Evolutionary conservation across 2,888 invertebrate genomes (phyloP), one percentile per base, ranked within the genome.

Genomic region (Microplitis manilae): DNA sequence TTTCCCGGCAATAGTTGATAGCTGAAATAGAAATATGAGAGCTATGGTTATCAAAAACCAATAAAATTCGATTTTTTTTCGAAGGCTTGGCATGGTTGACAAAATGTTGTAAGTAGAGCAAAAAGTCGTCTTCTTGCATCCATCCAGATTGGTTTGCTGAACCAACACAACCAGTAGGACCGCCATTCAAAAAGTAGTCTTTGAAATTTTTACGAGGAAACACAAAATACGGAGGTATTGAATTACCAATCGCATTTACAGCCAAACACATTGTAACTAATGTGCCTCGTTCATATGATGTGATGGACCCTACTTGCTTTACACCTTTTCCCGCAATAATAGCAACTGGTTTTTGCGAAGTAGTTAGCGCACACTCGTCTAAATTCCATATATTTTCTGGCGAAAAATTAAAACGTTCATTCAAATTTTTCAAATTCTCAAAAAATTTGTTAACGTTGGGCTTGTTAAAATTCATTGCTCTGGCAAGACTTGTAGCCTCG

Each of bases 341-440:
- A 72, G 79, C 82, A 67, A 79, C 68, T 9, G 86, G 85, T 38
- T 76, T 81, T 60, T 86, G 84, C 1, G 87, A 86, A 8, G 85
- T 87, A 5, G 85, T 85, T 1, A 85, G 68, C 0, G 83, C 85
- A 13, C 82, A 84, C 77, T 86, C 84, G 75, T 85, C 85, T 30
- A 82, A 68, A 73, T 86, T 87, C 70, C 77, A 86, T 39, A 87
- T 85, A 17, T 82, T 76, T 17, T 77, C 68, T 9, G 83, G 77
- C 62, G 71, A 39, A 81, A 81, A 77, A 64, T 79, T 82, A 77
- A 75, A 79, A 74, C 69, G 75, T 8, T 75, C 81, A 77, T 71
- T 72, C 38, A 79, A 81, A 75, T 59, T 73, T 70, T 20, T 9
- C 38, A 83, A 61, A 72, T 82, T 80, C 50, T 78, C 64, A 61